Conservation (phyloP, 2,797 vertebrate species). For the Sebastes oblongus region DNA sequence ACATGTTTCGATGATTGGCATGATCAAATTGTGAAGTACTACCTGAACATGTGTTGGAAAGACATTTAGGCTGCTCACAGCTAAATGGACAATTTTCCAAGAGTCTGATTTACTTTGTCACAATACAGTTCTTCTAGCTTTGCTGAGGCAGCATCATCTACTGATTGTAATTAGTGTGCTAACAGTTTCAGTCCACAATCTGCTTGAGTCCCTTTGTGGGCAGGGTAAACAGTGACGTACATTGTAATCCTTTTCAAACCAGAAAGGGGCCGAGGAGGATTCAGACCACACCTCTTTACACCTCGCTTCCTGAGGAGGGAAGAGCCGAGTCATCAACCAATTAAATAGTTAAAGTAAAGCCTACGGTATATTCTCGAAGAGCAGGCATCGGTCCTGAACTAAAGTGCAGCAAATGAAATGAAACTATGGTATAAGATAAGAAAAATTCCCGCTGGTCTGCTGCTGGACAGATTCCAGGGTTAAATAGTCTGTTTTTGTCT, state of each 20-base stretch:
- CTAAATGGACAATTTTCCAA: conserved; percentile 43
- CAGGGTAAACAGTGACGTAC: conserved; percentile 52
- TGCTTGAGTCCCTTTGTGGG: conserved; percentile 46
- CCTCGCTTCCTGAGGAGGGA: conserved; percentile 73
- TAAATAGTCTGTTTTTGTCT: conserved; percentile 70
- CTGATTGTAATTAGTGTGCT: conserved; percentile 72
- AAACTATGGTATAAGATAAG: conserved; percentile 69
- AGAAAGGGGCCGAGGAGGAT: conserved; percentile 42
- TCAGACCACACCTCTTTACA: conserved; percentile 43
- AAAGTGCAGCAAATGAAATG: conserved; percentile 84
- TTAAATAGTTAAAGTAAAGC: conserved; percentile 70
- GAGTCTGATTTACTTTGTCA: conserved; percentile 44
- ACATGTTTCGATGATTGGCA: conserved; percentile 52
- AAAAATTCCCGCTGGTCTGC: conserved; percentile 72
- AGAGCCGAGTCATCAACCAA: conserved; percentile 62
- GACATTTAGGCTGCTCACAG: conserved; percentile 42
- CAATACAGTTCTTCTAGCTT: conserved; percentile 51
- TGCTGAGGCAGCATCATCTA: conserved; percentile 59
- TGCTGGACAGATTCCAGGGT: conserved; percentile 72
- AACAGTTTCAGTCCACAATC: conserved; percentile 65
- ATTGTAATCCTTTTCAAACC: conserved; percentile 54
- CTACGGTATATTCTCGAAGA: conserved; percentile 59
- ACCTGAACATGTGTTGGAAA: conserved; percentile 58
- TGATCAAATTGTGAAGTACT: conserved; percentile 58
- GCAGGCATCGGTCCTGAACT: conserved; percentile 77